Evolutionary conservation across 2,797 vertebrate genomes (phyloP), one percentile per base, ranked within the genome.

Genomic region (Acanthornis magna): DNA sequence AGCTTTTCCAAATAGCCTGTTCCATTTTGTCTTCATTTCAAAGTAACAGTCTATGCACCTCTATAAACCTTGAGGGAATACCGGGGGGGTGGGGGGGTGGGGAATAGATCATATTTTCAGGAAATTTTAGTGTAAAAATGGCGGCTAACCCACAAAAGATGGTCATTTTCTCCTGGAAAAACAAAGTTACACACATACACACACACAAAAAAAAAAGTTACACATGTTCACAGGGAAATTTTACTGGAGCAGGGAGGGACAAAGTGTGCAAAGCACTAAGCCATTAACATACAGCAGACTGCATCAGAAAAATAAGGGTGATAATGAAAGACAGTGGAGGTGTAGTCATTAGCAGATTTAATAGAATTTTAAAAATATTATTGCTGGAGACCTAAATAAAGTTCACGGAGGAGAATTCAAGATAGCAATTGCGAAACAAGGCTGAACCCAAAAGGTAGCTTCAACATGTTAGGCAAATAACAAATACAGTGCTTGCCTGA

Each of bases 41-140:
- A 70, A 91, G 16, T 61, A 91, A 65, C 6, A 78, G 30, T 25
- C 30, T 50, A 1, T 12, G 9, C 12, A 9, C 6, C 36, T 79
- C 32, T 20, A 47, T 27, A 32, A 11, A 32, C 4, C 7, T 60
- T 48, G 22, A 77, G 15, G 8, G 8, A 18, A 53, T 10, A 27
- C 1, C 4, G 13, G 10, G 9, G 27, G 68, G 13, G 1, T 10
- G 7, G 5, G 9, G 13, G 43, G 7, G 42, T 16, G 7, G 3
- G 9, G 22, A 55, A 50, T 7, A 48, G 2, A 38, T 1, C 16
- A 7, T 27, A 51, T 62, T 79, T 79, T 62, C 16, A 53, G 26
- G 36, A 75, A 51, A 60, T 25, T 21, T 42, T 57, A 3, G 6
- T 40, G 16, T 54, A 57, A 75, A 95, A 86, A 54, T 68, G 17